Percentiles rank a stretch among this genome's conserved stretches.
Evolutionary conservation across 2,113 vertebrate species (phyloP).

Genomic region (Sigmodon hispidus): DNA sequence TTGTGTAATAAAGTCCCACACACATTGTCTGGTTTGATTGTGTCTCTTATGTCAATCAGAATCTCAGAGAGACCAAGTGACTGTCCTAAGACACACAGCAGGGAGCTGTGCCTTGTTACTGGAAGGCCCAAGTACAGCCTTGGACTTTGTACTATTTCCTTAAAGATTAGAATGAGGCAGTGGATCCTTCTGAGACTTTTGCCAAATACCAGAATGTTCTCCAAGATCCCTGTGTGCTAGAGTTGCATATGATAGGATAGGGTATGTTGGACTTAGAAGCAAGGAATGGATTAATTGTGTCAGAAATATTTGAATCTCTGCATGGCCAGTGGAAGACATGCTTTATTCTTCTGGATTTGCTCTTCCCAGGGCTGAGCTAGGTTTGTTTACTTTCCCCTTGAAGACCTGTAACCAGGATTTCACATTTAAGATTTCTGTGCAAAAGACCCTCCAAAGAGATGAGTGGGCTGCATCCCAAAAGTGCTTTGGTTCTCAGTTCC

Average conservation of each 20-base stretch:
- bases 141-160: no score
- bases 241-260: fast-evolving
- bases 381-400: background rate
- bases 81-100: background rate
- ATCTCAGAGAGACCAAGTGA: background rate
- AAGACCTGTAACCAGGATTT: background rate
- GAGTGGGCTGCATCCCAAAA: background rate
- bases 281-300: fast-evolving
- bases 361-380: background rate
- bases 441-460: background rate
- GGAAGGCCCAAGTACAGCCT: fast-evolving
- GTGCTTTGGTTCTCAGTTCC: fast-evolving
- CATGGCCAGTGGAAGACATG: fast-evolving
- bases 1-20: background rate
- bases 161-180: fast-evolving
- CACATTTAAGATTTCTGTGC: background rate
- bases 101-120: fast-evolving
- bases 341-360: fast-evolving
- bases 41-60: background rate
- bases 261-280: background rate
- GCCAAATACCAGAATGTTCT: background rate
- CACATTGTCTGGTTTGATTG: fast-evolving
- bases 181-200: fast-evolving
- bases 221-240: fast-evolving
- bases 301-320: fast-evolving